Base-by-base conservation (phyloP, 2,797 vertebrate genomes). In the Rachycentron canadum region DNA sequence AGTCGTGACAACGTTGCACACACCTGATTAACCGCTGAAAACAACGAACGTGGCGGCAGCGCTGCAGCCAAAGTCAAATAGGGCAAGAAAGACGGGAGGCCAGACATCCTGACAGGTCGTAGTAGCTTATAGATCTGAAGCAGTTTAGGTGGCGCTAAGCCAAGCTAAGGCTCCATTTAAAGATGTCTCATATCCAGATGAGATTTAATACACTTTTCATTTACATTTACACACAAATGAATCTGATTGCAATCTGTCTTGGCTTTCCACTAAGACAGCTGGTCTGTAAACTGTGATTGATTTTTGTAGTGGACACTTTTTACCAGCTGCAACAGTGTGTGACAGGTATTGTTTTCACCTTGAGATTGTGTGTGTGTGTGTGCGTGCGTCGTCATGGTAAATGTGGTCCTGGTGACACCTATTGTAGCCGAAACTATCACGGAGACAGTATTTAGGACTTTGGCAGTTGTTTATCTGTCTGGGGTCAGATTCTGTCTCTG, bases 211-310 rank as follows among this genome's bases (percentile, higher is more conserved):
- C 8, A 28, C 3, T 61, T 28, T 45, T 2, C n/a, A 38, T 16
- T 38, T 59, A 14, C n/a, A 45, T 9, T 50, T 50, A 50, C 10
- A 4, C 11, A 30, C 41, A 19, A 13, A 28, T 6, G 32, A 10
- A 32, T 57, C 26, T 56, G 38, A 56, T 56, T 23, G 21, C 38
- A 69, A 47, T 32, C 21, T 43, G 26, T 30, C 40, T 57, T 69
- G 17, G 28, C 16, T 50, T 63, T 26, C 36, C 23, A 60, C 4
- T 13, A 11, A 13, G 32, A 58, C n/a, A 25, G 36, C 23, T 25
- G n/a, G 14, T 59, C 36, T 38, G 13, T 59, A 34, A 57, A 57
- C 32, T 57, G 56, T 57, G 19, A 32, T 16, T 11, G 28, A 5
- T 10, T n/a, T 30, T 56, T 49, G 17, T 6, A 59, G 36, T 8